Base-by-base conservation (phyloP, 2,888 invertebrate genomes). In the Tachina fera region DNA sequence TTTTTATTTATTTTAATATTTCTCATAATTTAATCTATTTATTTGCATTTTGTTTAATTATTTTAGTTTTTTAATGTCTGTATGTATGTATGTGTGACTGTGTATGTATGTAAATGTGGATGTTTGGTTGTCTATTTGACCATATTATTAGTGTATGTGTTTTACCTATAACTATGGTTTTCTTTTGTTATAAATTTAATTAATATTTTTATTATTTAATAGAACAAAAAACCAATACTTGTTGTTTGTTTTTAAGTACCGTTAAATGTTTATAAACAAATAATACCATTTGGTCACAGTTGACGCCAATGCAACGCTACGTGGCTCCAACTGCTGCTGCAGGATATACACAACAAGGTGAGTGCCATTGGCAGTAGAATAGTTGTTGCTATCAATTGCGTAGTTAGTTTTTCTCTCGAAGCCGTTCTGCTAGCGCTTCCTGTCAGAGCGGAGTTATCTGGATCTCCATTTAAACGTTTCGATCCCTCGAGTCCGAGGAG, bases 371-470 rank as follows among this genome's bases (percentile, higher is more conserved):
- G 67, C 71, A 78, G 19, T 9, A 83, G 1, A 67, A 68, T 45
- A 39, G 72, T 51, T 49, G 63, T 56, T 80, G 47, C 31, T 70
- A 47, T 22, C 43, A 74, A 56, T 19, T 58, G 41, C 13, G 77
- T 11, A n/a, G 68, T n/a, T 53, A 49, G 74, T 43, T 56, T 68
- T 70, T 16, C 16, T 16, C 43, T 56, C 22, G 47, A 60, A 76
- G 76, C 79, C n/a, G 53, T 58, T 70, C 75, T 87, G 56, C 39
- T 47, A 9, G 89, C 89, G 22, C 91, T 89, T 49, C 92, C 93
- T 19, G 93, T 93, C 39, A 93, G 89, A 19, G 93, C 92, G 14
- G 93, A 93, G 77, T 93, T 93, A 83, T 93, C 93, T 41, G 93
- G 93, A 89, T 93, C 93, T 49, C 93, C 92, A 79, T 92, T 87